Evolutionary conservation across 2,113 vertebrate species (phyloP).

Genomic region (Irena cyanogastra): DNA sequence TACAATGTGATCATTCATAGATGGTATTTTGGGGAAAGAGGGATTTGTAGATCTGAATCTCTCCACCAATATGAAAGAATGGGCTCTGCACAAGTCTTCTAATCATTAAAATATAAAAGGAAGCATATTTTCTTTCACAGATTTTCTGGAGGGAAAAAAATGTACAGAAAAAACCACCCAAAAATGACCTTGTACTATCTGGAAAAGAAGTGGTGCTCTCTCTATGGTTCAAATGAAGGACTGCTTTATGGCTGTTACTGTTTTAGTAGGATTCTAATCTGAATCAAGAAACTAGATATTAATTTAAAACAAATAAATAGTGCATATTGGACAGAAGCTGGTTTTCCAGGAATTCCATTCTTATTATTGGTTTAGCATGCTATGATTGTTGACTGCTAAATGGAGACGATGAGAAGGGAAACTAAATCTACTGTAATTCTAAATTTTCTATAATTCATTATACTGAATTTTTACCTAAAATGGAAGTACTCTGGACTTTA

Average conservation of each 20-base stretch:
- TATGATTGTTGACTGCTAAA: not conserved
- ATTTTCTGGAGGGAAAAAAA: not conserved
- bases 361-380: not conserved
- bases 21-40: not conserved
- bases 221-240: not conserved
- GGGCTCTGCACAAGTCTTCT: not conserved
- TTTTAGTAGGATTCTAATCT: not conserved
- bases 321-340: not conserved
- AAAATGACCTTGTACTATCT: accelerated
- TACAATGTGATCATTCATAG: not conserved
- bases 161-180: accelerated
- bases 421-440: not conserved
- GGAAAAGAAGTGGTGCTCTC: not conserved
- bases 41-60: not conserved
- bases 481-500: not conserved
- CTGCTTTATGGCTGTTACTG: not conserved
- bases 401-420: not conserved
- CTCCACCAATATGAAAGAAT: not conserved
- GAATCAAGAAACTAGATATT: not conserved
- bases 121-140: not conserved
- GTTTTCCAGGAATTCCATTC: not conserved
- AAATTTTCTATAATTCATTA: not conserved
- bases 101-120: not conserved
- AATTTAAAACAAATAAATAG: not conserved
- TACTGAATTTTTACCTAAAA: not conserved